Percentiles rank a stretch among this genome's conserved stretches.
Evolutionary conservation across 2,113 vertebrate species (phyloP).

Genomic region (Otolemur garnettii): DNA sequence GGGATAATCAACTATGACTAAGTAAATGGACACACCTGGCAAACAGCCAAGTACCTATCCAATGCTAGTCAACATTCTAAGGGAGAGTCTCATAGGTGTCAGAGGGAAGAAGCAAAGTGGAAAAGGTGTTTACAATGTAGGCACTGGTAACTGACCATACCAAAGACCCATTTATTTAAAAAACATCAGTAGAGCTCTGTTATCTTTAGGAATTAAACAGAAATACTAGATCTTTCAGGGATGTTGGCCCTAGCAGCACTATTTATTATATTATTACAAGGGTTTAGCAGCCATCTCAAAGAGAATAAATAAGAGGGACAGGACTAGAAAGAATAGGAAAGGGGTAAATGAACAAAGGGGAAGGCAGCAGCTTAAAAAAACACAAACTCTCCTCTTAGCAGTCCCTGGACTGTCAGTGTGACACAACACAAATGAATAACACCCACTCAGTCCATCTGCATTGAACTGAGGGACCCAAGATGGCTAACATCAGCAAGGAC

Average conservation of each 20-base stretch:
- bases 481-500: too few species aligned
- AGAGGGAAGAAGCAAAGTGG: neutral
- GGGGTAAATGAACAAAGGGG: neutral
- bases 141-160: neutral
- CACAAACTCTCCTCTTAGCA: neutral
- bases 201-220: neutral
- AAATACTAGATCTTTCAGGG: neutral
- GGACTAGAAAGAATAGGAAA: neutral
- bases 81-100: neutral
- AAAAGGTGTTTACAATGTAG: too few species aligned
- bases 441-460: too few species aligned
- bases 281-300: neutral
- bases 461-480: too few species aligned
- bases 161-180: neutral
- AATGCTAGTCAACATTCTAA: neutral
- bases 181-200: neutral
- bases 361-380: constrained; percentile 14
- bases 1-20: neutral
- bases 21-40: neutral
- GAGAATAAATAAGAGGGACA: neutral
- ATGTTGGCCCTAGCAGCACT: neutral
- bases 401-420: too few species aligned
- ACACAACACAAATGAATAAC: too few species aligned
- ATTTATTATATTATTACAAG: neutral
- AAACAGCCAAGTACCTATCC: neutral